A percentile compares a stretch with the other conserved stretches of the same genome.
Evolutionary conservation across 92 coral and sea anemone species (phyloP).

Genomic region (Palythoa grandis): DNA sequence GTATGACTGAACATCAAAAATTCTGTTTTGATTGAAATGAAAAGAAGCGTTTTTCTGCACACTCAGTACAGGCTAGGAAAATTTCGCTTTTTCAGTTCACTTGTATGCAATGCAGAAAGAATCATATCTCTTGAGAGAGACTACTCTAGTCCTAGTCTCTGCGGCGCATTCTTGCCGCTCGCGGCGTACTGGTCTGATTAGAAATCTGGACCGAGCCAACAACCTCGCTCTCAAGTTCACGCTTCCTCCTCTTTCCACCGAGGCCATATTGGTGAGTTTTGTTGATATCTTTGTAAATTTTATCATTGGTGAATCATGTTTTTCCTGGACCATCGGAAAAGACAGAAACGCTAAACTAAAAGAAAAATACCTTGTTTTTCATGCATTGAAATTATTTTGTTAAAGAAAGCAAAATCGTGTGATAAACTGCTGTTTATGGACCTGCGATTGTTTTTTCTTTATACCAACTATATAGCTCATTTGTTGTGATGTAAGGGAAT

Average conservation of each 20-base stretch:
- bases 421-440: background rate
- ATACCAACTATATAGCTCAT: background rate
- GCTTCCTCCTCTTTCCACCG: constrained; percentile 79
- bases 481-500: background rate
- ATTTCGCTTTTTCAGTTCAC: too few relatives aligned
- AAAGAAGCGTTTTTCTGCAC: too few relatives aligned
- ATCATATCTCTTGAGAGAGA: too few relatives aligned
- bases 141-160: too few relatives aligned
- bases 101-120: too few relatives aligned
- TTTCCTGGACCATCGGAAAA: constrained; percentile 38
- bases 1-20: too few relatives aligned
- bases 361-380: background rate
- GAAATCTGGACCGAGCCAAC: constrained; percentile 56
- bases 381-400: constrained; percentile 12
- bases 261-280: constrained; percentile 96
- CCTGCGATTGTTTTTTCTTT: background rate
- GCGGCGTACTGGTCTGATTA: background rate
- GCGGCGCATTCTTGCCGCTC: background rate
- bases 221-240: constrained; percentile 54
- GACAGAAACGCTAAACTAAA: background rate
- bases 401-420: background rate
- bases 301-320: constrained; percentile 40
- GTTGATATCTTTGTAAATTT: background rate
- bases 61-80: too few relatives aligned
- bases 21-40: too few relatives aligned